Evolutionary conservation across 2,113 vertebrate genomes (phyloP), one percentile per base, ranked within the genome.

Genomic region (Heliornis fulica): DNA sequence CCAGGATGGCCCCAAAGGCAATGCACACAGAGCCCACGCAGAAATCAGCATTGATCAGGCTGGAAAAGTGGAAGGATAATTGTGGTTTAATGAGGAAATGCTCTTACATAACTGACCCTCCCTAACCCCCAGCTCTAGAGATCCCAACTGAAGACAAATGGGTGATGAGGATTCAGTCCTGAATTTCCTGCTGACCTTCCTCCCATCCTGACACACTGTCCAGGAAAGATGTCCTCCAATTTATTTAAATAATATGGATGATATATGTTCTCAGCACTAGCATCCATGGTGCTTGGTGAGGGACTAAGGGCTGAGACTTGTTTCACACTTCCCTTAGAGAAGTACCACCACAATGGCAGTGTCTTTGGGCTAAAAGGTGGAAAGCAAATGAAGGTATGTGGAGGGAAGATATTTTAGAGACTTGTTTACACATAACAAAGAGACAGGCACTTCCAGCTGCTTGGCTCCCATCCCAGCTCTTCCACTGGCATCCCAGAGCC

Each of bases 1-100:
- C 99, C 94, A 99, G 97, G 38, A 99, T 90, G 21, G 99, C 99
- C n/a, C 99, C 99, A 8, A 98, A 99, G 74, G 99, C 99, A 7
- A 99, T 99, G 38, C 99, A 98, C 83, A 98, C 98, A 17, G 98
- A 98, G 9, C 98, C 99, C 82, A 99, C 99, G 9, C 99, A 99
- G 98, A 99, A 99, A 96, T 99, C 99, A 4, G 99, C 99, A 5
- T 99, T 99, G 96, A 99, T 99, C 95, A 99, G 89, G 96, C 99
- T 99, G 95, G 20, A 84, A 91, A 65, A 79, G n/a, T 34, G 28
- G 65, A 68, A 43, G 64, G 22, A 51, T 56, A 87, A 53, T 13
- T 16, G 26, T 71, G 26, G 16, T 75, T 96, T 84, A 89, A 34
- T 79, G 45, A 71, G 34, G 46, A 86, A 51, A 84, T 69, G 23